phyloP scores from a whole-genome alignment of 1,140 invertebrate genomes.

The Aphelinus atriplicis region DNA sequence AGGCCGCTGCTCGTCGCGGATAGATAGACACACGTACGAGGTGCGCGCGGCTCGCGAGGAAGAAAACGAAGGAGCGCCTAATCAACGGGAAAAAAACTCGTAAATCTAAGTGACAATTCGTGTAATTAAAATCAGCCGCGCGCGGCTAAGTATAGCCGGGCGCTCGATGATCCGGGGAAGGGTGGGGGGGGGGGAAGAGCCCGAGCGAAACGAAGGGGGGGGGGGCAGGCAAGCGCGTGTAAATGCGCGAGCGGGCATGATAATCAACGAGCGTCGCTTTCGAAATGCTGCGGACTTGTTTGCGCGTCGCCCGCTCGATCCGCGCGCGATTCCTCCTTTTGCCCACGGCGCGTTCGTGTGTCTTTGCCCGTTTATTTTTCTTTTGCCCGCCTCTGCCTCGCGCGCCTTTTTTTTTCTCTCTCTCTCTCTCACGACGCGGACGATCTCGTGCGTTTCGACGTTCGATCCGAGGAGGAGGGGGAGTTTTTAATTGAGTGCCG shows the following conservation, averaged over 20 bases:
- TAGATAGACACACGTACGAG: too few species aligned
- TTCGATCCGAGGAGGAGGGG: neutral
- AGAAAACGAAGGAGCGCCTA: conserved; percentile 27
- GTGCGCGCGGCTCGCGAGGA: too few species aligned
- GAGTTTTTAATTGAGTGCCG: neutral
- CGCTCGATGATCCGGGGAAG: conserved; percentile 25
- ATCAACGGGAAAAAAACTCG: conserved; percentile 46
- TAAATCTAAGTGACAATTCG: conserved; percentile 54
- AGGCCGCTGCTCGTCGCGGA: too few species aligned
- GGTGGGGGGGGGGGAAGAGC: too few species aligned
- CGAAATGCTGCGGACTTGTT: conserved; percentile 9
- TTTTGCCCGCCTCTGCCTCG: conserved; percentile 5
- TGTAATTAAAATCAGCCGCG: conserved; percentile 55
- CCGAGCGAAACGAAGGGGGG: too few species aligned
- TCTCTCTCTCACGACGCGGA: neutral
- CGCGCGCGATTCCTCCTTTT: neutral
- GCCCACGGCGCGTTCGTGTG: too few species aligned
- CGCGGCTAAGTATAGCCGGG: conserved; percentile 47
- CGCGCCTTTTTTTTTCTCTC: neutral
- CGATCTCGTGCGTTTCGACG: neutral
- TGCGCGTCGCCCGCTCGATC: neutral
- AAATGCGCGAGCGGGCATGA: neutral
- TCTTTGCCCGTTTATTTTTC: conserved; percentile 7
- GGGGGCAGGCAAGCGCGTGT: too few species aligned
- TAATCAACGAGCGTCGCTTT: conserved; percentile 4